Evolutionary conservation across 2,888 invertebrate genomes (phyloP).

Genomic region (Exocentrus adspersus): DNA sequence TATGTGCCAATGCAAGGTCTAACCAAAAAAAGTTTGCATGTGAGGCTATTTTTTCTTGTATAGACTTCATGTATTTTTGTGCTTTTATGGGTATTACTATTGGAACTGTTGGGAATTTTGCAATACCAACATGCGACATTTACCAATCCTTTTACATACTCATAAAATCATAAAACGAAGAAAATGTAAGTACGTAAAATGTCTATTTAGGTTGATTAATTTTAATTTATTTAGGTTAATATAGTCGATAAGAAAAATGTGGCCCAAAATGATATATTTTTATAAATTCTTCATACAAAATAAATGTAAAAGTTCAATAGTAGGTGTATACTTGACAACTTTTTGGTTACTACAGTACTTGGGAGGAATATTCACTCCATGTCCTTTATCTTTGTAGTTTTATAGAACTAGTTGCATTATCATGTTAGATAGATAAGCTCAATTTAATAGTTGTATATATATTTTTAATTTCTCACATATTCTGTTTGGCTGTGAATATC

Average conservation of each 20-base stretch:
- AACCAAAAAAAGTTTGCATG: conserved; percentile 1
- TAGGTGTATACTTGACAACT: conserved; percentile 23
- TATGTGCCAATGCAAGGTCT: conserved; percentile 2
- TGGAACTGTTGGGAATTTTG: background rate
- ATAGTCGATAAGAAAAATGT: conserved; percentile 1
- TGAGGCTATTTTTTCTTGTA: conserved; percentile 20
- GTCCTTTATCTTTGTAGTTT: background rate
- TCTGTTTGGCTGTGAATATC: conserved; percentile 58
- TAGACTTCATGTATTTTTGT: conserved; percentile 4
- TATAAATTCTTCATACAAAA: conserved; percentile 1
- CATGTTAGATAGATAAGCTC: conserved; percentile 28
- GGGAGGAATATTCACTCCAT: conserved; percentile 6
- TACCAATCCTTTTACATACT: background rate
- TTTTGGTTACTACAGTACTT: conserved; percentile 7
- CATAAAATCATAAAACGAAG: conserved; percentile 2
- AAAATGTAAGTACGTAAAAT: conserved; percentile 17
- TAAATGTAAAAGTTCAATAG: conserved; percentile 2
- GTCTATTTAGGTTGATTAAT: conserved; percentile 2
- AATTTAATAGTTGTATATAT: conserved; percentile 34
- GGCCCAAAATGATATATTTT: conserved; percentile 9
- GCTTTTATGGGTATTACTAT: conserved; percentile 15
- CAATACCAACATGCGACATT: background rate
- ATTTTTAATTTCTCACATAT: conserved; percentile 40
- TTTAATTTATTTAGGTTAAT: conserved; percentile 17
- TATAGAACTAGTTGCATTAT: conserved; percentile 12